Base-by-base conservation (phyloP, 2,113 vertebrate species). In the Acanthochromis polyacanthus region DNA sequence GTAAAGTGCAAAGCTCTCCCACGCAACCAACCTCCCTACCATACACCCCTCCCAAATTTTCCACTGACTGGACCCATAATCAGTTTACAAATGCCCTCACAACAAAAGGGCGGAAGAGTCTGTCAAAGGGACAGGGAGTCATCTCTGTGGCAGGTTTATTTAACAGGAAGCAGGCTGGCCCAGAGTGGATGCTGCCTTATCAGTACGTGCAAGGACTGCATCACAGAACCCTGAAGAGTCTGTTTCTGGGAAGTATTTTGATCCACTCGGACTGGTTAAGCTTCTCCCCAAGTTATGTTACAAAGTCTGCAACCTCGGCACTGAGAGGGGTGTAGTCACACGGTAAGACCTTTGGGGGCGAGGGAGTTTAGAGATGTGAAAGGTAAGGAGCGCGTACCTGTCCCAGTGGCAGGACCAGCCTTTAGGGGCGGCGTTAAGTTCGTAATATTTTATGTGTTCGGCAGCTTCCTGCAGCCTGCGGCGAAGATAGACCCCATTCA, bases 401-500 rank as follows among this genome's bases (percentile, higher is more conserved):
- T 99, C 98, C 98, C 98, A 99, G 98, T 99, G 98, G 98, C 98
- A 99, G 97, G 98, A 98, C 98, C 98, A 99, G 98, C 98, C 98
- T 97, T 99, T 99, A 96, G 98, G 98, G 93, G 98, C 95, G 97
- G 98, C 98, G 98, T 99, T 99, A 96, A 99, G 97, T 99, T 99
- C 98, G 95, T 99, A 99, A 95, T 97, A 97, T 99, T 99, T 99
- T 95, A 99, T 97, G 95, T 99, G 98, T 93, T 98, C 97, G 46
- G 97, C 97, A 89, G 98, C 98, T 84, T 99, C 98, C 93, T 99
- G 97, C 80, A 99, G 96, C 94, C 97, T 96, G 94, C 98, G 96
- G 93, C 98, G 98, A 86, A 99, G 97, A 96, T 99, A 99, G 94
- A 95, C 96, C 91, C 98, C 98, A 81, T 97, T 97, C 95, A 99